phyloP scores from a whole-genome alignment of 2,888 invertebrate genomes.

The Cosmorhoe ocellata region DNA sequence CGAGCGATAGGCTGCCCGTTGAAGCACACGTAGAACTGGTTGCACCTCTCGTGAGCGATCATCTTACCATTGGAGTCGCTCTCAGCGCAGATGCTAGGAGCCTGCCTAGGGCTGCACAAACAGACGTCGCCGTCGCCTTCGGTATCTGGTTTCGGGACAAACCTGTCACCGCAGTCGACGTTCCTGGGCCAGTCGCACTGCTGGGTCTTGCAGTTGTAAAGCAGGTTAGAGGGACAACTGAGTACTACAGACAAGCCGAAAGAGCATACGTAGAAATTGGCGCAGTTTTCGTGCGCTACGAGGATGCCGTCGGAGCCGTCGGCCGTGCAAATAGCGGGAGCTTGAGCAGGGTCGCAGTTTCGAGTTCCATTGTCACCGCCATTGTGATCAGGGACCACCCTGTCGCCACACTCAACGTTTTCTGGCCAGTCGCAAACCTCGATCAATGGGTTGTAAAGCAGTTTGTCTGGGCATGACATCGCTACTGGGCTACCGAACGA shows the following conservation, averaged over 20 bases:
- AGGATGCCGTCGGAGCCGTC: constrained; percentile 39
- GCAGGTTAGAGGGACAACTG: constrained; percentile 74
- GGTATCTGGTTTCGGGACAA: background rate
- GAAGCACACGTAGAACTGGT: constrained; percentile 49
- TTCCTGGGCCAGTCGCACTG: constrained; percentile 82
- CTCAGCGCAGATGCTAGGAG: constrained; percentile 37
- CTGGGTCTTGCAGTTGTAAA: constrained; percentile 69
- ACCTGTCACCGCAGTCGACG: constrained; percentile 74
- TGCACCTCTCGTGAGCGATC: constrained; percentile 50
- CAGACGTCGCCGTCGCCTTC: constrained; percentile 1
- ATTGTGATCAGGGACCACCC: constrained; percentile 21
- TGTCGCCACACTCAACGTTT: constrained; percentile 49
- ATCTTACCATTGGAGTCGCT: constrained; percentile 41
- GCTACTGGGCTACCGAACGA: constrained; percentile 29
- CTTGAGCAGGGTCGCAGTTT: constrained; percentile 34
- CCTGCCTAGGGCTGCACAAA: constrained; percentile 16
- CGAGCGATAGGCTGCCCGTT: constrained; percentile 39
- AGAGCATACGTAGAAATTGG: constrained; percentile 77
- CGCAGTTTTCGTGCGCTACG: constrained; percentile 40
- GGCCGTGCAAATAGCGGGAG: constrained; percentile 31
- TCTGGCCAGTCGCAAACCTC: constrained; percentile 50
- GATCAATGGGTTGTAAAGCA: constrained; percentile 42
- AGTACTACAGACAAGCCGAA: constrained; percentile 78
- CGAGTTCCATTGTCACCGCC: constrained; percentile 11
- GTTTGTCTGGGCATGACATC: constrained; percentile 18